Evolutionary conservation across 2,797 vertebrate genomes (phyloP).

Genomic region (Spinus pinus): DNA sequence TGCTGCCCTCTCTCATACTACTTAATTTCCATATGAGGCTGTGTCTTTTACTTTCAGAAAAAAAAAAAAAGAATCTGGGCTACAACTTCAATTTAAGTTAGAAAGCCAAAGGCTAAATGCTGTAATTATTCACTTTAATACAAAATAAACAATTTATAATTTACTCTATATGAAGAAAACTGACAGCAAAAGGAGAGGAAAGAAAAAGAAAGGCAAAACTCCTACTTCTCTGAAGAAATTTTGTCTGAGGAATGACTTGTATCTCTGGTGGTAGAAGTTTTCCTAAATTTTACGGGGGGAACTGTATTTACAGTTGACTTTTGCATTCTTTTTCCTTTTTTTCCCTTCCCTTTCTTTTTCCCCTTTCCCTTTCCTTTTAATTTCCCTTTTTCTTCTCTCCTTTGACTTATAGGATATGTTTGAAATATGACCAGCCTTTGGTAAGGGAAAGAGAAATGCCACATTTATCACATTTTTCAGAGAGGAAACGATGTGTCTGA

Average conservation of each 20-base stretch:
- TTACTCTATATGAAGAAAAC: neutral
- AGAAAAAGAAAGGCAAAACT: neutral
- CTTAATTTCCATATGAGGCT: neutral
- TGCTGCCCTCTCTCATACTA: neutral
- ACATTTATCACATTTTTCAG: neutral
- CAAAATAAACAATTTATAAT: neutral
- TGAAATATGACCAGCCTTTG: neutral
- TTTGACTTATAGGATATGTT: neutral
- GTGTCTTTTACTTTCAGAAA: neutral
- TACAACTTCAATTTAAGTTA: neutral
- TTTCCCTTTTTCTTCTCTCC: neutral
- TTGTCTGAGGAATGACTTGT: neutral
- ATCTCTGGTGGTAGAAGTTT: neutral
- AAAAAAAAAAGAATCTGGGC: neutral
- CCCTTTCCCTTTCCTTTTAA: neutral
- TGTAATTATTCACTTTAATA: neutral
- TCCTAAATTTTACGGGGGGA: neutral
- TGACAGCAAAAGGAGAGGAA: neutral
- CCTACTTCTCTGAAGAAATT: neutral
- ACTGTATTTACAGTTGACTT: neutral
- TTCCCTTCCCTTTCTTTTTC: neutral
- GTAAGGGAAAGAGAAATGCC: neutral
- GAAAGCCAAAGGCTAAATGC: neutral
- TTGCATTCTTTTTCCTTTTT: neutral
- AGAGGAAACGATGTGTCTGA: neutral